Conservation (phyloP, 2,113 vertebrate species). For the Elephas maximus region DNA sequence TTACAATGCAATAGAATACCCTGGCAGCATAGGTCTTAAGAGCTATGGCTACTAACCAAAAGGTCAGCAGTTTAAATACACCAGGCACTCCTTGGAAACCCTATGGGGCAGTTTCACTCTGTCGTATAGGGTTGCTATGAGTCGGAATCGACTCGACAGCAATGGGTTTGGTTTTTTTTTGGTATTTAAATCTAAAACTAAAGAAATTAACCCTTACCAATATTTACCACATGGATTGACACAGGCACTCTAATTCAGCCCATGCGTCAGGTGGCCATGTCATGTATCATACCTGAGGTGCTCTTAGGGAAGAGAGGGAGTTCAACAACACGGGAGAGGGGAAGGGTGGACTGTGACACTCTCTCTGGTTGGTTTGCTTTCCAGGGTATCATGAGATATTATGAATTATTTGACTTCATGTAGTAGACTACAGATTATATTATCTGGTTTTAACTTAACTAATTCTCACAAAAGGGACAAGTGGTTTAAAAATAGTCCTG, state of each 20-base stretch:
- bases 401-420: neutral
- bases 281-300: neutral
- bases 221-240: neutral
- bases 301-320: neutral
- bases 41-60: too few relatives aligned
- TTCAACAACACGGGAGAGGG: neutral
- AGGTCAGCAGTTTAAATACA: too few relatives aligned
- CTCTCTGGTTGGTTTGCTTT: neutral
- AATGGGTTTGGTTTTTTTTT: too few relatives aligned
- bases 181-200: neutral
- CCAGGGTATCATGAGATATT: neutral
- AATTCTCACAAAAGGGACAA: slow-evolving; percentile 18
- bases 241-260: neutral
- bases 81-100: too few relatives aligned
- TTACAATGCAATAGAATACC: neutral
- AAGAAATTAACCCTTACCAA: neutral
- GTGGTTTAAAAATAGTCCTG: slow-evolving; percentile 3
- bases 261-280: neutral
- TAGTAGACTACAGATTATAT: neutral
- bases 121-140: too few relatives aligned
- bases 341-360: neutral
- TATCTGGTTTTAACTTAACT: slow-evolving; percentile 33
- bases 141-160: too few relatives aligned
- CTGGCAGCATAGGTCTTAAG: too few relatives aligned
- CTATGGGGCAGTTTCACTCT: too few relatives aligned